Evolutionary conservation across 2,888 invertebrate species (phyloP), one percentile per base, ranked within the genome.

Genomic region (Drosophila ustulata): DNA sequence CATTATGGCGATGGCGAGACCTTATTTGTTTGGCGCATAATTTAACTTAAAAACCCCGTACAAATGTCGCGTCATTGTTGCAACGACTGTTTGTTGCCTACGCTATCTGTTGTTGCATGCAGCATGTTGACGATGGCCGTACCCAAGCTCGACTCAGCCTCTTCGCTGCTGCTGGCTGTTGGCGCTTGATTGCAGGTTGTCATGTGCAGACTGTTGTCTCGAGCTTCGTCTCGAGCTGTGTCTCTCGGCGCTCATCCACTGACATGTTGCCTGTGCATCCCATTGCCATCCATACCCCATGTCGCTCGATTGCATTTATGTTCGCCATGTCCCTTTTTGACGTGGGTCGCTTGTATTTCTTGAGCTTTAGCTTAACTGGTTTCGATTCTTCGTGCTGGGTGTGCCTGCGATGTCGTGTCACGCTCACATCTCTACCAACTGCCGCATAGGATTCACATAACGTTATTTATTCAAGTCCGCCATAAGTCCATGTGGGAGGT

Each of bases 151-250:
- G 13, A 45, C 56, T 61, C 59, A 52, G 56, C n/a, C 63, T 11
- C 37, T 37, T n/a, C 18, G 37, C 37, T 59, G 58, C 34, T 55
- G 45, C 45, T 59, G 52, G 57, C 67, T 73, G 74, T 63, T 70
- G 84, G 78, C 77, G 81, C 71, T 82, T 86, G 84, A 86, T 86
- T 86, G 82, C 88, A 89, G 88, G 86, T 89, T 86, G 89, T 89
- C 89, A 89, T 73, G 80, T 53, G 66, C 66, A 65, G 73, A 52
- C 77, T 64, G 37, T 56, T 39, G 74, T 55, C 57, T 66, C 74
- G 67, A 67, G 7, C 52, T 41, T 37, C 18, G 56, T 37, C 63
- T 53, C 49, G 4, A 30, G 9, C 49, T 28, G 18, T 43, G 66
- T 47, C 1, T 18, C 70, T 61, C 51, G 43, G 45, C 68, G 11